Conservation (phyloP, 2,888 invertebrate genomes). For the Prosapia bicincta region DNA sequence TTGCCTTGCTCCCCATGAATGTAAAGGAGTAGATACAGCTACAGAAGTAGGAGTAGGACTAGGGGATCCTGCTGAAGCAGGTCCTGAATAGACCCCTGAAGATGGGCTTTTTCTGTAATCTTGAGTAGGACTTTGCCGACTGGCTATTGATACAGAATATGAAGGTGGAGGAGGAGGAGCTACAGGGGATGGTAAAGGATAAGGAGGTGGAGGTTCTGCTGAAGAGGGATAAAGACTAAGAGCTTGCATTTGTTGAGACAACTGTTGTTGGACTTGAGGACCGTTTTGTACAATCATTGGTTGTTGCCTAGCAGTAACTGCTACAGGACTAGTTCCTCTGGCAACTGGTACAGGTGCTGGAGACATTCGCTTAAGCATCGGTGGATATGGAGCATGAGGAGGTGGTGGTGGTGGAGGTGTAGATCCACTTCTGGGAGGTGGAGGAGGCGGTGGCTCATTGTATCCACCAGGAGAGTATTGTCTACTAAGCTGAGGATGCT, state of each 20-base stretch:
- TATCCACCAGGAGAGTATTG: constrained; percentile 68
- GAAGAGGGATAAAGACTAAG: constrained; percentile 66
- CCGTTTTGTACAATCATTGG: constrained; percentile 82
- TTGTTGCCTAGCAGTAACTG: constrained; percentile 52
- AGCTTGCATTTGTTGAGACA: constrained; percentile 85
- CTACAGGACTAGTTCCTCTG: constrained; percentile 72
- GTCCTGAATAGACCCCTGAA: constrained; percentile 68
- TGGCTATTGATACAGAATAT: constrained; percentile 82
- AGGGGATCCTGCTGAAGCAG: constrained; percentile 78
- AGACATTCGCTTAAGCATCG: constrained; percentile 72
- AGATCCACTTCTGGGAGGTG: constrained; percentile 69
- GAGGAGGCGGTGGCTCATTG: constrained; percentile 64
- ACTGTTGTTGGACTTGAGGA: constrained; percentile 78
- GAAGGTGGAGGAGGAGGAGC: constrained; percentile 77
- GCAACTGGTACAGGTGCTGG: constrained; percentile 61
- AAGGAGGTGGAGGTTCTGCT: constrained; percentile 66
- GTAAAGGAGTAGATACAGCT: constrained; percentile 76
- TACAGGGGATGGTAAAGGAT: constrained; percentile 54
- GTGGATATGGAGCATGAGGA: constrained; percentile 62
- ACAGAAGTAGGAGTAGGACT: constrained; percentile 63
- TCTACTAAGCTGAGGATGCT: constrained; percentile 63
- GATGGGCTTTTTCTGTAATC: constrained; percentile 84
- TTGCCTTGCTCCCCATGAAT: constrained; percentile 82
- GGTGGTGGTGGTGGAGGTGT: constrained; percentile 53
- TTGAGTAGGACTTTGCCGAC: constrained; percentile 78